Evolutionary conservation across 2,113 vertebrate species (phyloP), one percentile per base, ranked within the genome.

Genomic region (Ochotona curzoniae): DNA sequence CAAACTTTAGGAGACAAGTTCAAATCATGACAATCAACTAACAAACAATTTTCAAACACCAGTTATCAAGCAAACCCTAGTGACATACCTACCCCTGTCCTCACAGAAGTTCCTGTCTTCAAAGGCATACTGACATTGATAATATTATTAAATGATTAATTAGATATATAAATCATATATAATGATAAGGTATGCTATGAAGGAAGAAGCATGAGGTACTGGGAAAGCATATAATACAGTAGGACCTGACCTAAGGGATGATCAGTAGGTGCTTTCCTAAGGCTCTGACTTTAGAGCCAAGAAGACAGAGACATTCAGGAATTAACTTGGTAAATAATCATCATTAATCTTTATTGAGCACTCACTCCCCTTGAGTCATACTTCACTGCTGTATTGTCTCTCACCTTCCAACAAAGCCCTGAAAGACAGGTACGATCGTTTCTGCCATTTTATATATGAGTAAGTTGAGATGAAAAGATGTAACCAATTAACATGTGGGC

Each of bases 301-400:
- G 32, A 64, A 73, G 54, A 87, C 49, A 78, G 67, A 66, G 87
- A 80, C 2, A 1, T 44, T 49, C n/a, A 44, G 49, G 17, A 61
- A 23, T 70, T 78, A 66, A 44, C 54, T 17, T 66, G 47, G 60
- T 78, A 20, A 64, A 44, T 66, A 35, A 64, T 67, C 51, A 90
- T 54, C 4, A 20, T 7, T 82, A 32, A 70, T 61, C 26, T 90
- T 84, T 67, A 38, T 18, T 61, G 47, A 67, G 44, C 28, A 28
- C 28, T 75, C 81, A n/a, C 28, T 75, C 81, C 26, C 28, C 13
- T 57, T 74, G 51, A 44, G 2, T 75, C 13, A 25, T 21, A 2
- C 32, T 93, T 79, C 57, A 38, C 13, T 88, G 20, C 32, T 47
- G 64, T 91, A 87, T 83, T 70, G 84, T 94, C 82, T 83, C 38